Evolutionary conservation across 2,113 vertebrate species (phyloP), one percentile per base, ranked within the genome.

Genomic region (Aphelocoma coerulescens): DNA sequence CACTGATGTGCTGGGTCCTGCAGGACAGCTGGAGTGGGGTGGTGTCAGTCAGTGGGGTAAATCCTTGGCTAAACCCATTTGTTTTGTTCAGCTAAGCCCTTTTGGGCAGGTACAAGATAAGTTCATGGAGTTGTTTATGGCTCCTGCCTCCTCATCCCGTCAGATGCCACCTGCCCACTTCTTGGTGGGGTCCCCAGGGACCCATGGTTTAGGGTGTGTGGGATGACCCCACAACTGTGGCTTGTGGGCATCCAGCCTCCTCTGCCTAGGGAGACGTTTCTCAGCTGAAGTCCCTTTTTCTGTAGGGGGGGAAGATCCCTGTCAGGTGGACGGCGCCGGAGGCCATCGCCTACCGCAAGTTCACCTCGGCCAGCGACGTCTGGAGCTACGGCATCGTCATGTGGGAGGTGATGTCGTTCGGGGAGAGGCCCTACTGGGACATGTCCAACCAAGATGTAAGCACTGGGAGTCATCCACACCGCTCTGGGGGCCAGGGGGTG

Each of bases 381-480:
- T 98, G 98, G 98, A 98, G 98, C 93, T 98, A 98, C 0, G 98
- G 98, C 66, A 98, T 98, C 17, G 98, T 98, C 95, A 98, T 98
- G 98, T 98, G 98, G 98, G 98, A 98, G 96, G 98, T 98, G 93
- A 98, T 98, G 98, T 98, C 98, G 6, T 98, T 98, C 16, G 98
- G 98, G 88, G 98, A 98, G 94, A 98, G 98, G 76, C 98, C 98
- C 48, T 98, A 98, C 69, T 98, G 98, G 98, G 98, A 98, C 94
- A 98, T 98, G 98, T 98, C 98, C 94, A 98, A 98, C 94, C 98
- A 98, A 97, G 98, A 98, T 5, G 98, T 98, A 97, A 98, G 98
- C 97, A 68, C 44, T 35, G 65, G 57, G 32, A 11, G 24, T 63
- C n/a, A 54, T 20, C 52, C 30, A 8, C 1, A 1, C 28, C 2